Percentiles rank a stretch among this genome's conserved stretches.
Evolutionary conservation across 2,113 vertebrate genomes (phyloP).

Genomic region (Coptodon rendalli): DNA sequence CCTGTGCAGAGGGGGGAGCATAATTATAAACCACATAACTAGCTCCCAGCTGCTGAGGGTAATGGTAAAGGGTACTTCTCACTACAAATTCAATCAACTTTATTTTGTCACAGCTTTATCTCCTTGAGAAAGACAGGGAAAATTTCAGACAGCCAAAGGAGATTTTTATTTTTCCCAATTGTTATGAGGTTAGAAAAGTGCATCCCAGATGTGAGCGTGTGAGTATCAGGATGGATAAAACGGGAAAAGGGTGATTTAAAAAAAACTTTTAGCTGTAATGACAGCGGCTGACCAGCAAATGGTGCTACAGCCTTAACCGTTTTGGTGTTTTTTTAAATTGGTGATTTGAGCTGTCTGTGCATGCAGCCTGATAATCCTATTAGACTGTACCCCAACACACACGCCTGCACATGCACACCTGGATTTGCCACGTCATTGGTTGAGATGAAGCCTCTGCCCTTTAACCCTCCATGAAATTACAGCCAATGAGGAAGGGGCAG

Average conservation of each 20-base stretch:
- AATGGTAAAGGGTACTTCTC: neutral
- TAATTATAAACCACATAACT: neutral
- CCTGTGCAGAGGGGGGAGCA: neutral
- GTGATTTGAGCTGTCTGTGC: neutral
- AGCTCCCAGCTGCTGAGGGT: neutral
- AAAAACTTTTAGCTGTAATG: conserved; percentile 1
- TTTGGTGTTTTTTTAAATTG: neutral
- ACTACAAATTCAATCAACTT: neutral
- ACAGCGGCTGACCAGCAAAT: neutral
- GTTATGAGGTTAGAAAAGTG: neutral
- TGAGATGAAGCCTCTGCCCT: neutral
- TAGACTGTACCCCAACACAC: neutral
- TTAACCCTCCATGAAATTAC: neutral
- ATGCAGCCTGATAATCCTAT: neutral
- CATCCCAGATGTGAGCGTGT: neutral
- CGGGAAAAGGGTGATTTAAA: neutral
- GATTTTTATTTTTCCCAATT: neutral
- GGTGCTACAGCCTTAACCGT: neutral
- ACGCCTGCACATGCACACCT: neutral
- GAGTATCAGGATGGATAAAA: neutral
- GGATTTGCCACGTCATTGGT: neutral
- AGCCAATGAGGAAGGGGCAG: neutral
- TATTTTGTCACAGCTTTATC: neutral
- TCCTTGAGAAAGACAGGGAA: neutral
- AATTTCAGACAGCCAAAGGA: neutral